phyloP scores from a whole-genome alignment of 2,888 invertebrate species.

The Lithosia quadra region DNA sequence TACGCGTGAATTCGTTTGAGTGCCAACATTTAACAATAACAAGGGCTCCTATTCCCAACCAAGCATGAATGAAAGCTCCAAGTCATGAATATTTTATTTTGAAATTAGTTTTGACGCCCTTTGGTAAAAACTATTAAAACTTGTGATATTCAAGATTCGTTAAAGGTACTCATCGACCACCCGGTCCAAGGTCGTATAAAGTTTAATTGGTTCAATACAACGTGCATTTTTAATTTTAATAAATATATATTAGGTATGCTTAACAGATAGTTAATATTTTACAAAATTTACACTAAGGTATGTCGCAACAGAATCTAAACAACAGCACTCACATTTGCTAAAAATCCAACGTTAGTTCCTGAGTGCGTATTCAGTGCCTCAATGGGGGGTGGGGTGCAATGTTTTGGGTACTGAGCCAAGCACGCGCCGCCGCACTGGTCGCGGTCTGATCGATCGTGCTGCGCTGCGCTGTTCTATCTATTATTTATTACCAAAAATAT shows the following conservation, averaged over 20 bases:
- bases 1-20: background rate
- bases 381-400: conserved; percentile 65
- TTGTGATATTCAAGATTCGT: background rate
- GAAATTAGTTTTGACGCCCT: background rate
- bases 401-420: conserved; percentile 69
- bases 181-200: background rate
- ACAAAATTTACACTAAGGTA: background rate
- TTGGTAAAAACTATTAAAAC: background rate
- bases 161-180: background rate
- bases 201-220: background rate
- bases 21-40: conserved; percentile 2
- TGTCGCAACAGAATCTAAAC: background rate
- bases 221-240: background rate
- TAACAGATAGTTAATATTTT: background rate
- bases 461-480: conserved; percentile 80
- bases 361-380: conserved; percentile 34
- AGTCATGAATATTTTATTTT: background rate
- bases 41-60: background rate
- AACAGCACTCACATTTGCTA: background rate
- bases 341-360: conserved; percentile 41
- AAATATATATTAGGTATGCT: background rate
- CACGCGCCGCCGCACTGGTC: conserved; percentile 78
- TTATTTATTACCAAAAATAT: conserved; percentile 85
- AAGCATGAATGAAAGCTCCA: background rate
- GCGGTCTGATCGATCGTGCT: conserved; percentile 76